phyloP scores from a whole-genome alignment of 2,797 vertebrate species.

The Luscinia megarhynchos region DNA sequence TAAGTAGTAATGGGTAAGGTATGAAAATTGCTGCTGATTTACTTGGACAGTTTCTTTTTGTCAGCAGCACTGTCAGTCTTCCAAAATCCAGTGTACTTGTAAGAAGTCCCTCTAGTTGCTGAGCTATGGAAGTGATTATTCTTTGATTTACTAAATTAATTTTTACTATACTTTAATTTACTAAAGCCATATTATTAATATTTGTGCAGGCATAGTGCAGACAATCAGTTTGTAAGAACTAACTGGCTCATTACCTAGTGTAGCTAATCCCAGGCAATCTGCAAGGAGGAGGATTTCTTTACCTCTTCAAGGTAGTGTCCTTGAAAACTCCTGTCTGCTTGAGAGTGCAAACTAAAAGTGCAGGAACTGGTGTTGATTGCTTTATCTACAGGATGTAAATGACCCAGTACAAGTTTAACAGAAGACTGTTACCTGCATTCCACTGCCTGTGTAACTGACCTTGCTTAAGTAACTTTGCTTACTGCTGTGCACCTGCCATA shows the following conservation, averaged over 20 bases:
- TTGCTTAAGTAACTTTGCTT: not conserved
- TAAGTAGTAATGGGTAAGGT: slow-evolving; percentile 72
- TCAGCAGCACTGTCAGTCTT: not conserved
- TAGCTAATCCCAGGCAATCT: not conserved
- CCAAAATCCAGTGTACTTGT: not conserved
- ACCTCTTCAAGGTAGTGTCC: not conserved
- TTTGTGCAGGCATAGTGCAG: not conserved
- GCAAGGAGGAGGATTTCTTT: not conserved
- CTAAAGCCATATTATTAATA: not conserved
- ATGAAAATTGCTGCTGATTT: not conserved
- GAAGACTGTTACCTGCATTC: not conserved
- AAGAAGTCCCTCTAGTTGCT: not conserved
- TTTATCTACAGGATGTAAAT: not conserved
- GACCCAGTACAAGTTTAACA: not conserved
- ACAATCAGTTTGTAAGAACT: not conserved
- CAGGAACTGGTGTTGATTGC: not conserved
- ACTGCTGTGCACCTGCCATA: not conserved
- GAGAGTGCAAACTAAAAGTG: not conserved
- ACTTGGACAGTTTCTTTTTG: not conserved
- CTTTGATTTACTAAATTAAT: not conserved
- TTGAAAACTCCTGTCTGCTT: not conserved
- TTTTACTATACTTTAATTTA: not conserved
- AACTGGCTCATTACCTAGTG: not conserved
- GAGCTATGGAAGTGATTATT: not conserved
- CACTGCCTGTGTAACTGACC: not conserved